Evolutionary conservation across 2,113 vertebrate species (phyloP), one percentile per base, ranked within the genome.

Genomic region (Nothobranchius kuhntae): DNA sequence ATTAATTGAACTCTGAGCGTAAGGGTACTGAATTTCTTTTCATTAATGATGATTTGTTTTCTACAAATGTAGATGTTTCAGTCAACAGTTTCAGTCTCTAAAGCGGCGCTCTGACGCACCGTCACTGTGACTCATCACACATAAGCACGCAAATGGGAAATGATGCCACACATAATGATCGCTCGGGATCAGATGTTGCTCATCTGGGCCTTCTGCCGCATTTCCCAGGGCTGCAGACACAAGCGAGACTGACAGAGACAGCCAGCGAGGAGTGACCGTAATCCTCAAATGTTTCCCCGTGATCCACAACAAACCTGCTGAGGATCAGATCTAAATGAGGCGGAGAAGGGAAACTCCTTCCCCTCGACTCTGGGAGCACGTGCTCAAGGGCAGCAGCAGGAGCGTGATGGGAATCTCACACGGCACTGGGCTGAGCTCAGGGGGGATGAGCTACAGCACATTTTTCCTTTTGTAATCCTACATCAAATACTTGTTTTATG

Each of bases 251-350:
- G 81, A 75, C 73, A 65, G 73, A 77, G 60, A 61, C 80, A 78
- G 77, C 53, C 73, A 55, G 76, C 2, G 50, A 63, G 55, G 65
- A 74, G 58, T 17, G 65, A 71, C 70, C 63, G n/a, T 71, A 78
- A 86, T 78, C 83, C 74, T 72, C 61, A 58, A 75, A 85, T 63
- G 71, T 53, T 65, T 67, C 68, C 75, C 1, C 26, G 63, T 51
- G 75, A 81, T 85, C 75, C 64, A 38, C 44, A 2, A 73, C 35
- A 56, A 86, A 78, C 71, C 74, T 80, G 71, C 78, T 67, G 64
- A 60, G 67, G 83, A 87, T 82, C 74, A 58, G 72, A 68, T 64
- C 74, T 61, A 77, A 82, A 86, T 75, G 75, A 87, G 72, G 77
- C 65, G 9, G 69, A 73, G 77, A 73, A 40, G 69, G 62, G 51